Percentiles rank a stretch among this genome's conserved stretches.
phyloP scores from a whole-genome alignment of 2,888 invertebrate species.

The Penaeus monodon region DNA sequence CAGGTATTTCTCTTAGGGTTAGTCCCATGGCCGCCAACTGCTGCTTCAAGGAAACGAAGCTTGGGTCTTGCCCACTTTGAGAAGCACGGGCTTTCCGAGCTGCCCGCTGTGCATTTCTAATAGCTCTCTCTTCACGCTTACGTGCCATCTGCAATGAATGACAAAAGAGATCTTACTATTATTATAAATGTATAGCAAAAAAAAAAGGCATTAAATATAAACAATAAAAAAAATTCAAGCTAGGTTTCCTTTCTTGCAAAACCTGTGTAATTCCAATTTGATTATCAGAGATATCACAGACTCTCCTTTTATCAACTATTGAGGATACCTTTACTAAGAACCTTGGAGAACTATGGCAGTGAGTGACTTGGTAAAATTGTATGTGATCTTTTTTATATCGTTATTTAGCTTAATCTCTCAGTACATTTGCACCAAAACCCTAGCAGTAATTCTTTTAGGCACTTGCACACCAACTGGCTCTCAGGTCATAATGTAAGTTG shows the following conservation, averaged over 20 bases:
- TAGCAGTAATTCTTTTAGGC: too few relatives aligned
- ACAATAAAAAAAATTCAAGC: background rate
- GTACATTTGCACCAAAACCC: too few relatives aligned
- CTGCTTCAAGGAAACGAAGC: constrained; percentile 68
- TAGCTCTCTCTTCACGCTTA: constrained; percentile 55
- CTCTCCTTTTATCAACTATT: background rate
- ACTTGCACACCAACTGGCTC: too few relatives aligned
- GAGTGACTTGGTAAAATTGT: too few relatives aligned
- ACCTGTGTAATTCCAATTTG: background rate
- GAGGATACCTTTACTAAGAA: too few relatives aligned
- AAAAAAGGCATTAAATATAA: background rate
- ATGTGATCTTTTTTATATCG: too few relatives aligned
- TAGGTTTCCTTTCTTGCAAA: background rate
- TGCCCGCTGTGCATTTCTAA: constrained; percentile 62
- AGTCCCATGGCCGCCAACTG: constrained; percentile 71
- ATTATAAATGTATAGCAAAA: background rate
- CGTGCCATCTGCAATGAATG: constrained; percentile 59
- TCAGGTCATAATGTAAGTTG: too few relatives aligned
- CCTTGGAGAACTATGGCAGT: too few relatives aligned
- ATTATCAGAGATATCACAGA: background rate
- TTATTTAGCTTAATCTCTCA: too few relatives aligned
- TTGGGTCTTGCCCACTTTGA: constrained; percentile 67
- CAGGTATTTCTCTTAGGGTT: constrained; percentile 71
- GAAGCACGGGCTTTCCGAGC: constrained; percentile 65
- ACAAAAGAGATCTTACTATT: background rate